Base-by-base conservation (phyloP, 1,140 invertebrate species). In the Sarcophaga peregrina region DNA sequence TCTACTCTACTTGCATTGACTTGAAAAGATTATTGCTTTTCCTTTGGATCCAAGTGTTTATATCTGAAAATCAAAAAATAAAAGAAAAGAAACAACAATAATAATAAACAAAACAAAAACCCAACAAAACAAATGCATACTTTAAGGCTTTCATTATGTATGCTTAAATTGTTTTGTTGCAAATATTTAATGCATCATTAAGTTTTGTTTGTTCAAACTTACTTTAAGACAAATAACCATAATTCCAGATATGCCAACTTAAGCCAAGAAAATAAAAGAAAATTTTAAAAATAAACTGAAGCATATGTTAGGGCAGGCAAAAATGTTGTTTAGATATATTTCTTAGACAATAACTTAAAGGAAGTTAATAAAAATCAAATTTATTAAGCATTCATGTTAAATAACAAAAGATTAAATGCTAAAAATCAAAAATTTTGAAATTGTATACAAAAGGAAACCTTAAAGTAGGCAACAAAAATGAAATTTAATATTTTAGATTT, bases 131-230 rank as follows among this genome's bases (percentile, higher is more conserved):
- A 37, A 37, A 37, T 37, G 62, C 17, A 68, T 68, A 68, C 20
- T 68, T 68, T 68, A 68, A 68, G 62, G 62, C n/a, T 17, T 68
- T 68, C 17, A 68, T 68, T 68, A 68, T 20, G 62, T 68, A 68
- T 68, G 62, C 62, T 68, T 68, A 25, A 68, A 68, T 68, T 68
- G 62, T 68, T 68, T 68, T 20, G 62, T 68, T 25, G 62, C 7
- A 68, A 68, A 68, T 68, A 68, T 68, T 68, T 68, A 68, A 68
- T 68, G 17, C 62, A 68, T 68, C 62, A 68, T 68, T 68, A 68
- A 68, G 17, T 68, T 68, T 68, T 68, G 62, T 25, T 68, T 20
- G n/a, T 20, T 17, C n/a, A 68, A 68, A 68, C 17, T 68, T 68
- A 68, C 62, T 68, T 68, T 58, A 6, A 68, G 6, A 25, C n/a